These are phyloP conservation scores for Lordiphosa clarofinis DNA, from an alignment of 1,140 invertebrate species.

Conservation along the genomic window DNA sequence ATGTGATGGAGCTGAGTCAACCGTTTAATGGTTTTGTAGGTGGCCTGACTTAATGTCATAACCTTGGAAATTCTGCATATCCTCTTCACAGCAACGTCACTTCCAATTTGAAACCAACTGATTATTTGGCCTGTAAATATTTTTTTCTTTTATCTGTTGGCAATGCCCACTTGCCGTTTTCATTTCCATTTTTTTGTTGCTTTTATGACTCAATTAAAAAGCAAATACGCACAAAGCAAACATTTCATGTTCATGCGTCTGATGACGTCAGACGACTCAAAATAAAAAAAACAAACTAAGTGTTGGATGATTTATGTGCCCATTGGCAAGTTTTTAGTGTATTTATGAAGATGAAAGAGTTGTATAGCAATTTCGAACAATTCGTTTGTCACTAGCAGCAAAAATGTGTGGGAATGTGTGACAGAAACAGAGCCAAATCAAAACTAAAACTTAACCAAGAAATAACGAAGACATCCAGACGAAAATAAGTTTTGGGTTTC, in stretches of 20 bases:
- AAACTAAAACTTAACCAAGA: no score
- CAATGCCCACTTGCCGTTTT: constrained; percentile 18
- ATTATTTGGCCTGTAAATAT: constrained; percentile 46
- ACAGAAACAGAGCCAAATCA: no score
- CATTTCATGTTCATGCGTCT: constrained; percentile 30
- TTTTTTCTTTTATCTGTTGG: constrained; percentile 44
- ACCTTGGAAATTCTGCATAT: constrained; percentile 1
- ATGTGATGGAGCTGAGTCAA: constrained; percentile 6
- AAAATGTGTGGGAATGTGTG: no score
- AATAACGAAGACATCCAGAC: no score
- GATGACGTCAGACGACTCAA: constrained; percentile 37
- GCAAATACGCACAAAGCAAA: constrained; percentile 55
- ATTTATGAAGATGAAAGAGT: constrained; percentile 36
- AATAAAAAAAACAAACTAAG: constrained; percentile 40
- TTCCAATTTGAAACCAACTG: constrained; percentile 15
- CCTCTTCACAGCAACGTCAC: constrained; percentile 14
- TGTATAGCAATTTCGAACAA: not conserved
- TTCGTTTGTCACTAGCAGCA: no score
- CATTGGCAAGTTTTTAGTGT: constrained; percentile 11
- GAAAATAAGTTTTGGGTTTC: no score
- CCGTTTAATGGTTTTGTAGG: no score
- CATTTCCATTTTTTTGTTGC: constrained; percentile 18
- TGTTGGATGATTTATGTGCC: constrained; percentile 47
- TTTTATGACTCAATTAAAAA: constrained; percentile 70
- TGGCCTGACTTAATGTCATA: not conserved